Percentiles rank a stretch among this genome's conserved stretches.
These are phyloP conservation scores for Erythrolamprus reginae DNA, from an alignment of 2,113 vertebrate genomes.

Conservation along the genomic window DNA sequence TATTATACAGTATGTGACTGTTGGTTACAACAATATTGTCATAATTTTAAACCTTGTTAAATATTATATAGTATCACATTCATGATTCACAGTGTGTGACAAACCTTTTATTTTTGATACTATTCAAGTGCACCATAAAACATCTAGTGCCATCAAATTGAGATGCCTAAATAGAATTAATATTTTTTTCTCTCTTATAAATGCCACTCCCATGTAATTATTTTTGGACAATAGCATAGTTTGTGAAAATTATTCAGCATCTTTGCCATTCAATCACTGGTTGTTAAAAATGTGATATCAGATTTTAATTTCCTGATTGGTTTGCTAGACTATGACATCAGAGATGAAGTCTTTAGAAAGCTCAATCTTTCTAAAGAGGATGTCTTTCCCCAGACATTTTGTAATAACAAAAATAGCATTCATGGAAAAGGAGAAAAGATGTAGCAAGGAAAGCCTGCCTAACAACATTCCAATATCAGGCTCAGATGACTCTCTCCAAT, in stretches of 20 bases:
- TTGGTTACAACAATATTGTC: not conserved
- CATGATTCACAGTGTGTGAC: not conserved
- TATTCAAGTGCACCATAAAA: not conserved
- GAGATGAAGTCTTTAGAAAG: not conserved
- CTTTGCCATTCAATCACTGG: not conserved
- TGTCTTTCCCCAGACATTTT: not conserved
- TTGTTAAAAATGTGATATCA: not conserved
- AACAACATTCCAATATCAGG: not conserved
- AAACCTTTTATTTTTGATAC: not conserved
- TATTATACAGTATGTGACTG: not conserved
- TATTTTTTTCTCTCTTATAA: not conserved
- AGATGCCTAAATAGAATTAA: not conserved
- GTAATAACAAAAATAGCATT: not conserved
- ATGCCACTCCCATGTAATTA: not conserved
- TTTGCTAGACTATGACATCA: not conserved
- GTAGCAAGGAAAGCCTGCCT: not conserved
- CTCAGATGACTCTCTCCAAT: not conserved
- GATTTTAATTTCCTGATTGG: not conserved
- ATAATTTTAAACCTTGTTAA: not conserved
- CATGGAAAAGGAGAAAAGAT: not conserved
- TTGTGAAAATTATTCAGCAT: not conserved
- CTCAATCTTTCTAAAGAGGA: not conserved
- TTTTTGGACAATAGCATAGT: not conserved
- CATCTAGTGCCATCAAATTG: not conserved
- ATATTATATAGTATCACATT: not conserved